Percentiles rank a stretch among this genome's conserved stretches.
These are phyloP conservation scores for Ascidia mentula DNA, from an alignment of 23 tunicate species.

Conservation along the genomic window DNA sequence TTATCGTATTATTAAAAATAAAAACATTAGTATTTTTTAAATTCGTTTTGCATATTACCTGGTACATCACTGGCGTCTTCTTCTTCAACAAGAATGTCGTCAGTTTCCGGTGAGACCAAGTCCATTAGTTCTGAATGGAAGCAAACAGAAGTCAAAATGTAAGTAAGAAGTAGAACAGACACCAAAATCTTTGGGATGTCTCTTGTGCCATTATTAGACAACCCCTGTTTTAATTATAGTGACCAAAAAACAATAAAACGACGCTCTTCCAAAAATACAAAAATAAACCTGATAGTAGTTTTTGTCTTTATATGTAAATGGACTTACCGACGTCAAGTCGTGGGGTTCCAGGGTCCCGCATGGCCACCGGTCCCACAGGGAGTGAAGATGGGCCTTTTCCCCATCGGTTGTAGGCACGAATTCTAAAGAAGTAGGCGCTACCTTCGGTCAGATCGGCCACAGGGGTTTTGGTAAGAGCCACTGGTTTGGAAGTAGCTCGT, in stretches of 20 bases:
- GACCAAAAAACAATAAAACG: neutral
- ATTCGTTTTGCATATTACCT: no score
- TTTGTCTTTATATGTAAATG: no score
- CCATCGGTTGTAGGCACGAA: slow-evolving; percentile 75
- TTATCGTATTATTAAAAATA: no score
- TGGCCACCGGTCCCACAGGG: slow-evolving; percentile 77
- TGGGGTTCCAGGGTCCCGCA: slow-evolving; percentile 77
- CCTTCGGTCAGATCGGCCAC: slow-evolving; percentile 54
- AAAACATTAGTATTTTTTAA: no score
- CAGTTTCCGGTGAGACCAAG: slow-evolving; percentile 83
- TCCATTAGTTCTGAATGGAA: slow-evolving; percentile 71
- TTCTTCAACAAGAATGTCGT: slow-evolving; percentile 66
- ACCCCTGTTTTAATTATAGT: no score
- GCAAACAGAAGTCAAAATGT: no score
- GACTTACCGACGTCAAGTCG: slow-evolving; percentile 38
- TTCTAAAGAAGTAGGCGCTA: slow-evolving; percentile 70
- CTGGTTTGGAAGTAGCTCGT: slow-evolving; percentile 36
- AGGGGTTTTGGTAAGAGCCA: slow-evolving; percentile 56
- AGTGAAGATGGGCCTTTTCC: slow-evolving; percentile 64
- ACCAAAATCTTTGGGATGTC: no score
- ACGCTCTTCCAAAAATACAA: neutral
- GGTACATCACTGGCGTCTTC: slow-evolving; percentile 58
- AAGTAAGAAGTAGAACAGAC: no score
- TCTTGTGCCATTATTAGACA: no score
- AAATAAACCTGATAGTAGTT: no score